Conservation (phyloP, 2,113 vertebrate species). For the Caranx melampygus region DNA sequence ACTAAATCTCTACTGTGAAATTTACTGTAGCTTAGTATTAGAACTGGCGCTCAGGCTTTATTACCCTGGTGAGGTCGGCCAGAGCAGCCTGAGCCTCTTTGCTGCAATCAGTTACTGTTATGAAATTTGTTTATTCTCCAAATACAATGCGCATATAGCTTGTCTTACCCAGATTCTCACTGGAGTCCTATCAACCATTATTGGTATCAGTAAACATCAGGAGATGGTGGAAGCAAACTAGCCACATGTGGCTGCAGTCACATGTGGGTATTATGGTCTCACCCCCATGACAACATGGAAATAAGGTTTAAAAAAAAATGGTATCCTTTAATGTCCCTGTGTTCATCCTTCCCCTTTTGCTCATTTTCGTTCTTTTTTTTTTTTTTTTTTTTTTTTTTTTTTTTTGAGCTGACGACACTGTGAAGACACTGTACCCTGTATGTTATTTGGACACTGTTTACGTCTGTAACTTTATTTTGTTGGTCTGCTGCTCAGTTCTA, state of each 20-base stretch:
- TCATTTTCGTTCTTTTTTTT: not conserved
- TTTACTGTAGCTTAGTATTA: not conserved
- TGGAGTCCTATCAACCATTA: not conserved
- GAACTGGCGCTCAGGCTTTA: not conserved
- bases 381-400: not conserved
- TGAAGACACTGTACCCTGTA: not conserved
- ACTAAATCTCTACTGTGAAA: not conserved
- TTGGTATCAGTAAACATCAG: slow-evolving; percentile 7
- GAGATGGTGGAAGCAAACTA: not conserved
- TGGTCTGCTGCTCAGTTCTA: slow-evolving; percentile 32
- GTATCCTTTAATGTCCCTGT: not conserved
- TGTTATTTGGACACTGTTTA: slow-evolving; percentile 5
- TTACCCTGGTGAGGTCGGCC: not conserved
- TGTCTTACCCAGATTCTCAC: not conserved
- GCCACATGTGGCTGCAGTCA: not conserved
- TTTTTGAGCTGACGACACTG: not conserved
- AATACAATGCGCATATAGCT: not conserved
- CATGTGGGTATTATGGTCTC: not conserved
- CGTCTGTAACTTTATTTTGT: slow-evolving; percentile 1
- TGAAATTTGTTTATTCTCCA: not conserved
- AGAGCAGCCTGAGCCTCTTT: not conserved
- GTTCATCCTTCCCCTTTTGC: not conserved
- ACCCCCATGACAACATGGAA: not conserved
- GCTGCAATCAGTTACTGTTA: not conserved
- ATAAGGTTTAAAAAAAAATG: not conserved